phyloP scores from a whole-genome alignment of 2,113 vertebrate species.

The Melanostigma gelatinosum region DNA sequence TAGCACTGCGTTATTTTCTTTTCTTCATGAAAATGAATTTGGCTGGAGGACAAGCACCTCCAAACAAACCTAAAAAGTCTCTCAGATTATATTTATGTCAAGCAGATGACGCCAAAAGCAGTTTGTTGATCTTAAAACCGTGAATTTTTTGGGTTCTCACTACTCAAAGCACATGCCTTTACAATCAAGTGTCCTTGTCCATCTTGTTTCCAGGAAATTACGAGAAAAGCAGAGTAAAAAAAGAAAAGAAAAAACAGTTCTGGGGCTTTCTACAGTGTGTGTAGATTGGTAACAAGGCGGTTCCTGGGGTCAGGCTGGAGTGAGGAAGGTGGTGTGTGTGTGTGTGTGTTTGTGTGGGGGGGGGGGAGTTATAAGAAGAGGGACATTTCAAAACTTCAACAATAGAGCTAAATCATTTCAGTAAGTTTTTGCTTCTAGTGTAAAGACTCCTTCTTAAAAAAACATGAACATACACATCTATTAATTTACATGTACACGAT shows the following conservation, averaged over 20 bases:
- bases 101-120: constrained; percentile 50
- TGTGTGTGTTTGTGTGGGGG: too few species aligned
- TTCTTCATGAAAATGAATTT: constrained; percentile 26
- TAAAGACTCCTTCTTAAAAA: constrained; percentile 70
- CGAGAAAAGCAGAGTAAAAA: constrained; percentile 29
- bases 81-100: constrained; percentile 29
- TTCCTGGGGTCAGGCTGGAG: constrained; percentile 55
- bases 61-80: constrained; percentile 28
- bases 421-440: constrained; percentile 67
- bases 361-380: not conserved
- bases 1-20: constrained; percentile 20
- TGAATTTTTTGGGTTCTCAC: constrained; percentile 42
- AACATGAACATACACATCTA: constrained; percentile 77
- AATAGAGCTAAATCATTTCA: constrained; percentile 66
- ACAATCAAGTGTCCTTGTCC: constrained; percentile 68
- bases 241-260: not conserved
- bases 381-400: constrained; percentile 56
- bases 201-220: constrained; percentile 46
- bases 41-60: constrained; percentile 20
- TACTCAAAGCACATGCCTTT: constrained; percentile 52
- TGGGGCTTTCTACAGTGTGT: constrained; percentile 35
- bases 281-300: constrained; percentile 55
- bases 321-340: constrained; percentile 8
- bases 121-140: constrained; percentile 39
- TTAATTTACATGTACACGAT: constrained; percentile 67